Conservation (phyloP, 2,113 vertebrate species). For the Hemichromis elongatus region DNA sequence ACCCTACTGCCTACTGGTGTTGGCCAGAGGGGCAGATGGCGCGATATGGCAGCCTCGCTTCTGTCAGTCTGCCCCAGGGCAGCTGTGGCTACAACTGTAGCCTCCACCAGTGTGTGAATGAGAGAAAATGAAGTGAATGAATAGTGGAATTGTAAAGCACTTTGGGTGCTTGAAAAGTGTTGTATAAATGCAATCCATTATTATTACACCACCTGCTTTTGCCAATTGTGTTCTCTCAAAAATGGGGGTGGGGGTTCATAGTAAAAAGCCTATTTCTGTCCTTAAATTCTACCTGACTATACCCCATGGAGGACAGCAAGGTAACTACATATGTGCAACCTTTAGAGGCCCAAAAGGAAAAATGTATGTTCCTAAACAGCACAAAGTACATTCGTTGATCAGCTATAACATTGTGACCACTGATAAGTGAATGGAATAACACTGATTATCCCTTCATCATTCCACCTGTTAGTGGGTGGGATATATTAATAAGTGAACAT, state of each 20-base stretch:
- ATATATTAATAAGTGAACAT: neutral
- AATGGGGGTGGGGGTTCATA: no score
- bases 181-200: no score
- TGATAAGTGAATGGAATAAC: neutral
- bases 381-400: neutral
- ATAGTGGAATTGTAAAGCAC: no score
- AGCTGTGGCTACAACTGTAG: no score
- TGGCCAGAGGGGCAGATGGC: no score
- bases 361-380: neutral
- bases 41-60: no score
- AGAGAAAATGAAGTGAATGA: no score
- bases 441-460: neutral
- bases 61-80: no score
- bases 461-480: neutral
- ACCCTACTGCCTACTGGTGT: no score
- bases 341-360: neutral
- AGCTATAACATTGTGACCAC: neutral
- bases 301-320: neutral
- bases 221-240: neutral
- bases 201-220: neutral
- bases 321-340: neutral
- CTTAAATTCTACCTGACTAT: neutral
- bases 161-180: no score
- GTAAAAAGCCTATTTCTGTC: neutral
- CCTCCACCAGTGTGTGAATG: no score